Conservation (phyloP, 2,113 vertebrate genomes). For the Lagopus leucura region DNA sequence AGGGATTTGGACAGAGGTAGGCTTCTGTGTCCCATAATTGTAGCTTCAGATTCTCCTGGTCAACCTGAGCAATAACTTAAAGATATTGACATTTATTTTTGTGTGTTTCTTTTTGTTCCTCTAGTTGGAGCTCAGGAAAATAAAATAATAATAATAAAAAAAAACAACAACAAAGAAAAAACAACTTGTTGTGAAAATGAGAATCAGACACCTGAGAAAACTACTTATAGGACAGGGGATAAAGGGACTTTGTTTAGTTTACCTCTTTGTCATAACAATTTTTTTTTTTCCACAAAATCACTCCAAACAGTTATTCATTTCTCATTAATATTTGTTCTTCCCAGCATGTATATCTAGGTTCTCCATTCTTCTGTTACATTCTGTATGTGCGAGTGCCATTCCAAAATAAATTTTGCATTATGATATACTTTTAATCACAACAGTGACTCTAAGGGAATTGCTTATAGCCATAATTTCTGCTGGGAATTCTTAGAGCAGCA, state of each 20-base stretch:
- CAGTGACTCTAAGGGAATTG: background rate
- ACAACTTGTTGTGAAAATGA: background rate
- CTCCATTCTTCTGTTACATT: background rate
- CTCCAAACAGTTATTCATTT: constrained; percentile 1
- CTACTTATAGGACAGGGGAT: background rate
- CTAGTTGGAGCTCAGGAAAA: background rate
- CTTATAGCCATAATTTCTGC: background rate
- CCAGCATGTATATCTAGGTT: background rate
- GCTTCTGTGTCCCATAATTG: background rate
- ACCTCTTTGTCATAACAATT: constrained; percentile 10
- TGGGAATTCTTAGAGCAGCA: background rate
- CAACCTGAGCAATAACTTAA: background rate
- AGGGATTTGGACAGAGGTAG: background rate
- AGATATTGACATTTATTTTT: background rate
- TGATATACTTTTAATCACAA: background rate
- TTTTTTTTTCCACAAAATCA: background rate
- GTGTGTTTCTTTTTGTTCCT: background rate
- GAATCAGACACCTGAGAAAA: background rate
- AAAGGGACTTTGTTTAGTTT: constrained; percentile 2
- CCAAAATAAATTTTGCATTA: background rate
- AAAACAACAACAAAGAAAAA: background rate
- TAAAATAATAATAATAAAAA: no score
- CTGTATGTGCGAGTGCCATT: rapidly evolving
- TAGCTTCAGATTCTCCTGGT: background rate
- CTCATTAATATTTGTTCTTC: background rate